These are phyloP conservation scores for Ibidorhyncha struthersii DNA, from an alignment of 2,113 vertebrate genomes.

Conservation along the genomic window DNA sequence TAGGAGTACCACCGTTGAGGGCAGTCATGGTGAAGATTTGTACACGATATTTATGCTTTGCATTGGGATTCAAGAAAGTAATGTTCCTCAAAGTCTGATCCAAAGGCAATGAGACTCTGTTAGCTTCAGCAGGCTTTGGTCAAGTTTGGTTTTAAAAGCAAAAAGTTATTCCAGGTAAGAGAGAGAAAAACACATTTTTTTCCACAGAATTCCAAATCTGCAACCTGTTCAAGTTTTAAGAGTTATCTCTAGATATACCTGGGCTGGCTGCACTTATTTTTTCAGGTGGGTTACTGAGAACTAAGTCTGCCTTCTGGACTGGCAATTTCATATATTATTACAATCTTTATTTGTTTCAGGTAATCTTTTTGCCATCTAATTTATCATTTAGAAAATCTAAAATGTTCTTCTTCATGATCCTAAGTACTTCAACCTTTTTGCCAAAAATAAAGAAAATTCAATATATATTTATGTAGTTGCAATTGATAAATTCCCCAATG, in stretches of 20 bases:
- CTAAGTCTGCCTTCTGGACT: not conserved
- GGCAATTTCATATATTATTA: not conserved
- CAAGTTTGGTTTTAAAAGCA: not conserved
- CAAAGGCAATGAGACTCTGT: not conserved
- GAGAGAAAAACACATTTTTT: not conserved
- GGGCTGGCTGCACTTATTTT: not conserved
- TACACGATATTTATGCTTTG: not conserved
- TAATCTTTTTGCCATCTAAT: not conserved
- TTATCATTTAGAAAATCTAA: not conserved
- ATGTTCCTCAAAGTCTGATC: not conserved
- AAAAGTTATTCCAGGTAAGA: not conserved
- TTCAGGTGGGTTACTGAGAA: not conserved
- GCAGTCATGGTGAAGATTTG: not conserved
- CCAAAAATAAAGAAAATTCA: slow-evolving; percentile 7
- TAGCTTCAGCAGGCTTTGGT: not conserved
- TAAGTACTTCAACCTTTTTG: not conserved
- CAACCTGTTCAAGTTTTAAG: not conserved
- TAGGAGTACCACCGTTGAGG: not conserved
- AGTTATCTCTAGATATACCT: not conserved
- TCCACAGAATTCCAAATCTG: not conserved
- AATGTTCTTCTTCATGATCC: not conserved
- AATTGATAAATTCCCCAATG: slow-evolving; percentile 19
- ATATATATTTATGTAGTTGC: not conserved
- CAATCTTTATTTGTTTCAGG: not conserved
- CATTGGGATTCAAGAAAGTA: not conserved